These are phyloP conservation scores for Cryptocephalus moraei DNA, from an alignment of 2,888 invertebrate species.

Conservation along the genomic window DNA sequence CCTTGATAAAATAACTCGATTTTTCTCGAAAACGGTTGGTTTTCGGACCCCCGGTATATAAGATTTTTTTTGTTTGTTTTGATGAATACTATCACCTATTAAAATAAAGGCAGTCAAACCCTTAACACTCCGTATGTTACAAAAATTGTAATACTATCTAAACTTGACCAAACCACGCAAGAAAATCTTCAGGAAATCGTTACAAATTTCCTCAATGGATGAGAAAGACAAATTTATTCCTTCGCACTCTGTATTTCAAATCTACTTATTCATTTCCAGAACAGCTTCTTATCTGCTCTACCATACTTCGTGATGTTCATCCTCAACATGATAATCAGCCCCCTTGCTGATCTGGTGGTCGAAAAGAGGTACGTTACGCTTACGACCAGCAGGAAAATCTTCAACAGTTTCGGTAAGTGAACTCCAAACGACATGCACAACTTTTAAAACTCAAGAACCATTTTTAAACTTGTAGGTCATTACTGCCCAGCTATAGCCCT, in stretches of 20 bases:
- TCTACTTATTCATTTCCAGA: conserved; percentile 35
- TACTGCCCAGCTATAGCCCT: conserved; percentile 57
- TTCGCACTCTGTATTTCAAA: background rate
- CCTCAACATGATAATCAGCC: conserved; percentile 60
- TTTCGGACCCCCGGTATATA: no score
- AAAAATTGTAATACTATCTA: no score
- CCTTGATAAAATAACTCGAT: no score
- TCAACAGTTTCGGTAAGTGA: conserved; percentile 51
- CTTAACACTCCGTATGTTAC: no score
- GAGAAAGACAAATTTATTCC: no score
- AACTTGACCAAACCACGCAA: no score
- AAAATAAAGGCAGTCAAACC: no score
- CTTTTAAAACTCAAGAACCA: background rate
- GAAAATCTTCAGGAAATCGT: no score
- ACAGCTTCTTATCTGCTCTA: conserved; percentile 55
- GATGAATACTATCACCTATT: no score
- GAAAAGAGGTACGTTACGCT: conserved; percentile 28
- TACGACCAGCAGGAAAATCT: conserved; percentile 41
- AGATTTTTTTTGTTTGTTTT: no score
- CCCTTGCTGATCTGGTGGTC: conserved; percentile 50
- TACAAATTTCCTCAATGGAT: no score
- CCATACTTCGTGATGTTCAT: conserved; percentile 66
- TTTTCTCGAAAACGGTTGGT: no score
- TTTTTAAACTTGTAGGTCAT: conserved; percentile 24
- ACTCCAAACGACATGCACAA: background rate